Conservation (phyloP, 2,888 invertebrate species). For the Microdon myrmicae region DNA sequence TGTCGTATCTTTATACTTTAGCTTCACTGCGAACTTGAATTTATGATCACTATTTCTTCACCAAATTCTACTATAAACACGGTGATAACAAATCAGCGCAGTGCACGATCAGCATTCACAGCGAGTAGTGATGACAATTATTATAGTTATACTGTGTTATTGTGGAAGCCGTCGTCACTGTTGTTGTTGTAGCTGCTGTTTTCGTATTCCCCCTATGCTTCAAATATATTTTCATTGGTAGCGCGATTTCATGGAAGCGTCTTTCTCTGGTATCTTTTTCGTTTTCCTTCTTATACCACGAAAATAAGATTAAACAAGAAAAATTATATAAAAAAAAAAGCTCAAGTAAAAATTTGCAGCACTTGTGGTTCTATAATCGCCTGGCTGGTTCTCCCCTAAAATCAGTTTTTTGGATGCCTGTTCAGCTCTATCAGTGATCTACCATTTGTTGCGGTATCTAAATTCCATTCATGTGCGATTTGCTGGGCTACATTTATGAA, state of each 20-base stretch:
- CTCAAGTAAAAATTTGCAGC: not conserved
- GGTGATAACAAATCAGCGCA: slow-evolving; percentile 38
- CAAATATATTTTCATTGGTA: slow-evolving; percentile 17
- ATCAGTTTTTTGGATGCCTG: no score
- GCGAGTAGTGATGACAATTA: slow-evolving; percentile 5
- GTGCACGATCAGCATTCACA: slow-evolving; percentile 7
- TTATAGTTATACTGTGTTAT: slow-evolving; percentile 11
- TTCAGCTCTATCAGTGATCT: no score
- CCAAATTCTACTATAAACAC: slow-evolving; percentile 49
- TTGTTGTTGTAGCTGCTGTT: no score
- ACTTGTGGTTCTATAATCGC: slow-evolving; percentile 1
- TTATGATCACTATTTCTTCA: slow-evolving; percentile 41
- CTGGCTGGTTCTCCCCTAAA: no score
- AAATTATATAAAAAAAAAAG: slow-evolving; percentile 1
- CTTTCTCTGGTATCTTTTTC: slow-evolving; percentile 2
- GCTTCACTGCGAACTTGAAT: slow-evolving; percentile 24
- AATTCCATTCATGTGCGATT: no score
- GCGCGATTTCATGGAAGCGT: slow-evolving; percentile 8
- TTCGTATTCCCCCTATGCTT: slow-evolving; percentile 18
- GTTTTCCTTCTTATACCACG: not conserved
- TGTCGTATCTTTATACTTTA: slow-evolving; percentile 14
- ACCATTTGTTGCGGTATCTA: no score
- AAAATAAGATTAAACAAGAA: not conserved
- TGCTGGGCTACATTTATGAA: no score
- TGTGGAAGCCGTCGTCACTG: slow-evolving; percentile 22